phyloP scores from a whole-genome alignment of 2,113 vertebrate genomes.

The Porphyrio hochstetteri region DNA sequence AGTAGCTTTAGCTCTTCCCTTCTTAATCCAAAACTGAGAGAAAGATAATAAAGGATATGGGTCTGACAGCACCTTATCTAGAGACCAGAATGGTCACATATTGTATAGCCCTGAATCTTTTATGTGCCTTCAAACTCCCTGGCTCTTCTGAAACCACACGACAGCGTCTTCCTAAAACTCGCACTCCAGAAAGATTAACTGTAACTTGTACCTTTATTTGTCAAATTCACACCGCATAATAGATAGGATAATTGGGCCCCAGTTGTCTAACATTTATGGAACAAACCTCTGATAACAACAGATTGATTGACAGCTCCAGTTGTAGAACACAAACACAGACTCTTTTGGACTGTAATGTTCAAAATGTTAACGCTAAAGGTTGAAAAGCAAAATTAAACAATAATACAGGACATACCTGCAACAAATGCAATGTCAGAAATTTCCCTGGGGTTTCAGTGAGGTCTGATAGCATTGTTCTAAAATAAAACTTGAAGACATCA shows the following conservation, averaged over 20 bases:
- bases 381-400: constrained; percentile 47
- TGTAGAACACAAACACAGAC: constrained; percentile 48
- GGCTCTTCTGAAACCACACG: neutral
- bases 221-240: constrained; percentile 36
- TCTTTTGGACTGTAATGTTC: constrained; percentile 35
- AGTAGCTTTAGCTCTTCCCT: neutral
- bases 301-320: constrained; percentile 51
- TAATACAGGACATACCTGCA: constrained; percentile 21
- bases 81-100: neutral
- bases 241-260: constrained; percentile 58
- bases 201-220: constrained; percentile 58
- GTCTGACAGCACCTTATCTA: neutral
- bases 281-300: constrained; percentile 42
- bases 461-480: neutral
- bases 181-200: constrained; percentile 6
- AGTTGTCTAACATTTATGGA: constrained; percentile 50
- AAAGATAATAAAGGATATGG: neutral
- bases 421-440: neutral
- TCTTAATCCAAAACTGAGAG: neutral
- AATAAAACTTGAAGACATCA: constrained; percentile 7
- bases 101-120: neutral
- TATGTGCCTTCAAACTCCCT: neutral
- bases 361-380: constrained; percentile 1
- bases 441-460: neutral
- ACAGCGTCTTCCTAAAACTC: neutral